Evolutionary conservation across 1,140 invertebrate genomes (phyloP).

Genomic region (Cherax destructor): DNA sequence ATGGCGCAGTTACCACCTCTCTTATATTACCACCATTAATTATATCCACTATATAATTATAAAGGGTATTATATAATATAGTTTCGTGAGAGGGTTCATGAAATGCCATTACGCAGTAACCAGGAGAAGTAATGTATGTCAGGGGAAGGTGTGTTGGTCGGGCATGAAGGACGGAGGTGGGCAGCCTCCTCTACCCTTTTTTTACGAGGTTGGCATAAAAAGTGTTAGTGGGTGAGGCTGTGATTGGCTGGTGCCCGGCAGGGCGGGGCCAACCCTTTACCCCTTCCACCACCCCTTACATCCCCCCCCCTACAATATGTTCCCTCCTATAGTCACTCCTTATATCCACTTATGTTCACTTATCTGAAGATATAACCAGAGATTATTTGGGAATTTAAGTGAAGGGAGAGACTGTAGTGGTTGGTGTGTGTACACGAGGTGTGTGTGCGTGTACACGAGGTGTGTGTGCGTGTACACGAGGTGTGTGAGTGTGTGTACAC

Average conservation of each 20-base stretch:
- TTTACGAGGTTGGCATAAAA: neutral
- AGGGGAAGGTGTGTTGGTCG: neutral
- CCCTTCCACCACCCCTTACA: too few relatives aligned
- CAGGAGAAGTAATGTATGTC: neutral
- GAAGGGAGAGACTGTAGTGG: too few relatives aligned
- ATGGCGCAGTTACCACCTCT: neutral
- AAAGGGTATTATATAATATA: neutral
- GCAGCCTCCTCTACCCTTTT: neutral
- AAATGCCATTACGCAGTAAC: too few relatives aligned
- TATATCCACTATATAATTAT: neutral
- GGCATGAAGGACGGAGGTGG: too few relatives aligned
- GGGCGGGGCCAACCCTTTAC: conserved; percentile 2
- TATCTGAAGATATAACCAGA: too few relatives aligned
- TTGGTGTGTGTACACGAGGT: too few relatives aligned
- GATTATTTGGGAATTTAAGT: too few relatives aligned
- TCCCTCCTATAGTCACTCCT: too few relatives aligned
- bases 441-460: neutral
- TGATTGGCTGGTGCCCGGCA: neutral
- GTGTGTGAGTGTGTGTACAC: neutral
- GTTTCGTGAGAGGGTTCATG: neutral
- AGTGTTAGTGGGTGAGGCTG: neutral
- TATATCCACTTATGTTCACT: too few relatives aligned
- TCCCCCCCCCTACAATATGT: too few relatives aligned
- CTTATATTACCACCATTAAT: neutral
- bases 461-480: neutral